These are phyloP conservation scores for Silurus asotus DNA, from an alignment of 2,113 vertebrate genomes.

Conservation along the genomic window DNA sequence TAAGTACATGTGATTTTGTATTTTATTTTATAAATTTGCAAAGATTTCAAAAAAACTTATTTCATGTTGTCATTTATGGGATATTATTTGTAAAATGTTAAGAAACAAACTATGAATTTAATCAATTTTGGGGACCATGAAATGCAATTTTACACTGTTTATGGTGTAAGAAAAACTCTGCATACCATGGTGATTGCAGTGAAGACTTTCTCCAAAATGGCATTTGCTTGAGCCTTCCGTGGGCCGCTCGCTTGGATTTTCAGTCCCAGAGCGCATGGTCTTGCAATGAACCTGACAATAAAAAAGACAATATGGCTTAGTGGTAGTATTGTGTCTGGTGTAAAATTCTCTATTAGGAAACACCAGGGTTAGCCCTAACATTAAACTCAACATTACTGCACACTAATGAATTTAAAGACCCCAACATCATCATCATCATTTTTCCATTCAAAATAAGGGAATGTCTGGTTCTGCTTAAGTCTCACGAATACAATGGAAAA, in stretches of 20 bases:
- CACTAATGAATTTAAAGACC: not conserved
- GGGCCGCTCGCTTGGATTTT: conserved; percentile 95
- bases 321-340: not conserved
- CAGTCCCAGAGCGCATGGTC: conserved; percentile 93
- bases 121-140: not conserved
- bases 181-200: conserved; percentile 96
- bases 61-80: no score
- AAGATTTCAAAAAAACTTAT: no score
- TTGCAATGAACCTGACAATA: conserved; percentile 88
- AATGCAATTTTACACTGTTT: not conserved
- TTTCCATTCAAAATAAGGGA: not conserved
- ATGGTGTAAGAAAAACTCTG: not conserved
- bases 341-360: not conserved
- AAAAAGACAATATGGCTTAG: conserved; percentile 18
- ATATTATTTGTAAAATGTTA: no score
- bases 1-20: no score
- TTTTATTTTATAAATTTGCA: no score
- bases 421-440: not conserved
- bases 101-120: no score
- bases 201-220: conserved; percentile 98
- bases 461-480: not conserved
- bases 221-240: conserved; percentile 92
- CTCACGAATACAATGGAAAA: conserved; percentile 2
- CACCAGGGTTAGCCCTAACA: not conserved
- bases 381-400: conserved; percentile 2